Evolutionary conservation across 2,113 vertebrate genomes (phyloP), one percentile per base, ranked within the genome.

Genomic region (Percopsis transmontana): DNA sequence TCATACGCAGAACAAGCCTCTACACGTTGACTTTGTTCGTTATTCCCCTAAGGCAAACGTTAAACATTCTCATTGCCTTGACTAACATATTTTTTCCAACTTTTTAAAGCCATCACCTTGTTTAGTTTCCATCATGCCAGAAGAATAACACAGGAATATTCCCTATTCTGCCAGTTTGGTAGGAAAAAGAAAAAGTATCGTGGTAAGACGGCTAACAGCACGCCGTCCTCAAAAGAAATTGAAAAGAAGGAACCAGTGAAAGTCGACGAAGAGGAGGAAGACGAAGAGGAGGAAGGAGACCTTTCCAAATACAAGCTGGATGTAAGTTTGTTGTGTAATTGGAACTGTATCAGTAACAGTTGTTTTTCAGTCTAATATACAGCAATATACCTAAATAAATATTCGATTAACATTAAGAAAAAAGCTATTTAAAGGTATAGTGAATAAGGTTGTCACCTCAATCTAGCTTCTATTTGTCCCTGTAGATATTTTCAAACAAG

Each of bases 131-230:
- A 10, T 57, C 27, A 39, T n/a, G 7, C 11, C 14, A 7, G n/a
- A 39, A 57, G 27, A 18, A 39, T 39, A 15, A 8, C 14, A 38
- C 1, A 3, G 53, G 15, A 16, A 19, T 33, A 1, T 61, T 60
- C 1, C 62, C 3, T 76, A 56, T 38, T 47, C 6, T 60, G 16
- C 38, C 70, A 99, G 97, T 99, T 99, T 92, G 97, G 97, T 7
- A 94, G 97, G 74, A 99, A 99, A 88, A 99, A 99, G 94, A 99
- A 99, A 87, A 98, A 98, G 76, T 99, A 90, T 24, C 91, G 97
- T 50, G 96, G 97, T 12, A 98, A 95, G 74, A 91, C 76, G 0
- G 90, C 76, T 0, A 91, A 85, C 73, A 91, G 92, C 48, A 93
- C 92, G 0, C 90, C 94, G 0, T 92, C 92, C 76, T 78, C 92